A percentile compares a stretch with the other conserved stretches of the same genome.
phyloP scores from a whole-genome alignment of 1,140 invertebrate species.

The Acromyrmex heyeri region DNA sequence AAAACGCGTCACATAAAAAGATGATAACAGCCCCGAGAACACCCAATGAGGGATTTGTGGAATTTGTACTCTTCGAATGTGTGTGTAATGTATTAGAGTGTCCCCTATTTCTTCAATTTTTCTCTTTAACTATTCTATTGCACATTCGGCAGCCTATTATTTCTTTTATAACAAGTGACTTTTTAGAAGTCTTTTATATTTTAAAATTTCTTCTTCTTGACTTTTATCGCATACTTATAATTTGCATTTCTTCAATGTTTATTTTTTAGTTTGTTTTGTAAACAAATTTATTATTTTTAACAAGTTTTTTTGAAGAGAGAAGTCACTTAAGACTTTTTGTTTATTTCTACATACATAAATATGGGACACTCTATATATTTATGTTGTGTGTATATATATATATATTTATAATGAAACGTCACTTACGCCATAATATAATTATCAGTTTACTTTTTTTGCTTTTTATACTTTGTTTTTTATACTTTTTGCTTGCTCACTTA shows the following conservation, averaged over 20 bases:
- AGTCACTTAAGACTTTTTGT: background rate
- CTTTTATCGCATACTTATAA: conserved; percentile 9
- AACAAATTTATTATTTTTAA: conserved; percentile 14
- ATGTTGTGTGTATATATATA: background rate
- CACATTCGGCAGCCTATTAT: conserved; percentile 30
- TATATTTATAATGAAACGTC: conserved; percentile 30
- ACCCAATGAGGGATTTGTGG: conserved; percentile 80
- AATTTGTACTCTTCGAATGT: conserved; percentile 85
- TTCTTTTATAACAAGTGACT: conserved; percentile 65
- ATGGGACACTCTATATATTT: conserved; percentile 43
- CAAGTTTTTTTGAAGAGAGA: background rate
- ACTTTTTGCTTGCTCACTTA: conserved; percentile 58
- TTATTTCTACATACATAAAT: conserved; percentile 30
- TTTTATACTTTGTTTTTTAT: conserved; percentile 55
- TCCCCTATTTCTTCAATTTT: conserved; percentile 23
- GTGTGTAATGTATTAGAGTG: conserved; percentile 58
- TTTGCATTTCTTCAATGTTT: background rate
- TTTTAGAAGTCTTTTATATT: conserved; percentile 29
- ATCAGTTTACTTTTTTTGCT: conserved; percentile 61
- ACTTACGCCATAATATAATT: conserved; percentile 65
- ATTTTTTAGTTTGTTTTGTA: background rate
- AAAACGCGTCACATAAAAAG: conserved; percentile 67
- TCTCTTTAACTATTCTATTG: background rate
- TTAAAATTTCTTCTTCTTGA: conserved; percentile 30
- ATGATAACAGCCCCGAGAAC: conserved; percentile 63